Percentiles rank a stretch among this genome's conserved stretches.
Evolutionary conservation across 2,113 vertebrate genomes (phyloP).

Genomic region (Osmerus mordax): DNA sequence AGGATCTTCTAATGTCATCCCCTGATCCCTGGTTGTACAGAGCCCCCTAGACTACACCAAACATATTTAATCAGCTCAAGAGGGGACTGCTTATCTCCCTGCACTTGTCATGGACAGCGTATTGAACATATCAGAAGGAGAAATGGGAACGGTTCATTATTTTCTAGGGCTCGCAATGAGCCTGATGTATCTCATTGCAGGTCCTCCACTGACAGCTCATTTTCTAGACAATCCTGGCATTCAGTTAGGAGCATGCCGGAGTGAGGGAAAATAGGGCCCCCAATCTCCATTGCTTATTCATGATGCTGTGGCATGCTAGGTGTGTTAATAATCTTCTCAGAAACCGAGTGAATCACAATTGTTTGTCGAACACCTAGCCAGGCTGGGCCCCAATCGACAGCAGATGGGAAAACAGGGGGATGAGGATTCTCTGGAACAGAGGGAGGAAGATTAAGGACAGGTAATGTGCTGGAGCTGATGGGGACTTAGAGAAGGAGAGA

Average conservation of each 20-base stretch:
- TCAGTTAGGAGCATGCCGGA: conserved; percentile 59
- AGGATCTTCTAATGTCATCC: conserved; percentile 37
- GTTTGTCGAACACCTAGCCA: conserved; percentile 71
- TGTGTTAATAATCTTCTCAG: conserved; percentile 75
- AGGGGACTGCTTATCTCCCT: conserved; percentile 65
- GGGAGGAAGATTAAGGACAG: conserved; percentile 68
- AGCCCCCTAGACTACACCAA: conserved; percentile 52
- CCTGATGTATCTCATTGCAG: conserved; percentile 71
- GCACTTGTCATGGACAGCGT: conserved; percentile 70
- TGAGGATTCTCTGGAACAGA: conserved; percentile 61
- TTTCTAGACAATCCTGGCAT: conserved; percentile 73
- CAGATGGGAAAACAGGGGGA: conserved; percentile 65
- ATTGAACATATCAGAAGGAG: conserved; percentile 69
- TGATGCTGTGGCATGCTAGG: conserved; percentile 68
- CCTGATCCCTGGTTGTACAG: conserved; percentile 49
- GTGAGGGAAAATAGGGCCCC: conserved; percentile 60
- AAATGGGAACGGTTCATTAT: conserved; percentile 73
- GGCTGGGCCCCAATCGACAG: conserved; percentile 55
- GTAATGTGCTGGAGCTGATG: conserved; percentile 66
- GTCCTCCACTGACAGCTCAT: conserved; percentile 73
- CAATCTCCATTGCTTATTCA: conserved; percentile 74
- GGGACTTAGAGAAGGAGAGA: conserved; percentile 54
- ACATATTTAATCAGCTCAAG: conserved; percentile 70
- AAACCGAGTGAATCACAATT: conserved; percentile 70
- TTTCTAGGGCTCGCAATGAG: conserved; percentile 68